Conservation (phyloP, 35 echinoderm and acorn worm species). For the Acanthaster planci region DNA sequence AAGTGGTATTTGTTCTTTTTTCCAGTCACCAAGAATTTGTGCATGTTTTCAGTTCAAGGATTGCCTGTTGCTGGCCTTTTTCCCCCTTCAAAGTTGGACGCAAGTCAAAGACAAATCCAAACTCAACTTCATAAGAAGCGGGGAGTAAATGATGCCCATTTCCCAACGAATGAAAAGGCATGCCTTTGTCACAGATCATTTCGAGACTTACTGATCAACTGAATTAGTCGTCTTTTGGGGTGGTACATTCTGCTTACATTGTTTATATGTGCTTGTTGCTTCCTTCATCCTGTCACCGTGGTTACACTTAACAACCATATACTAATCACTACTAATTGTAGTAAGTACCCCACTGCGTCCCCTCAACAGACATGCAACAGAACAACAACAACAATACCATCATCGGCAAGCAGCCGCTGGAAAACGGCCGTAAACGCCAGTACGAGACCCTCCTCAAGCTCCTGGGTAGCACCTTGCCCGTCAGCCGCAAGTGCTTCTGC, state of each 20-base stretch:
- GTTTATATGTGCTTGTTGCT: constrained; percentile 12
- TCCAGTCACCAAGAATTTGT: too few species aligned
- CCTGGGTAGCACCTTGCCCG: constrained; percentile 81
- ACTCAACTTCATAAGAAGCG: too few species aligned
- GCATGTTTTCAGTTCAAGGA: too few species aligned
- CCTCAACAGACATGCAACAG: constrained; percentile 87
- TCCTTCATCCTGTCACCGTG: background rate
- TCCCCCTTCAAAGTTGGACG: too few species aligned
- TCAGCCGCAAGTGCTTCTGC: constrained; percentile 90
- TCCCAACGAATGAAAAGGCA: too few species aligned
- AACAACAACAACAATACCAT: constrained; percentile 94
- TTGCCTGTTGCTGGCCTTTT: too few species aligned
- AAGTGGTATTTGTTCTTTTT: too few species aligned
- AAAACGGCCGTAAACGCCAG: constrained; percentile 85
- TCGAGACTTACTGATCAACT: too few species aligned
- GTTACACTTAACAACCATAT: constrained; percentile 1
- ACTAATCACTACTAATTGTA: constrained; percentile 6
- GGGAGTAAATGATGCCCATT: too few species aligned
- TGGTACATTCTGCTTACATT: background rate
- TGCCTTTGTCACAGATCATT: too few species aligned
- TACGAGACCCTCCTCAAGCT: constrained; percentile 84
- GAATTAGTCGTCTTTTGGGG: too few species aligned
- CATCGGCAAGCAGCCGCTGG: constrained; percentile 72
- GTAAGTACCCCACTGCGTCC: constrained; percentile 18
- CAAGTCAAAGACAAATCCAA: too few species aligned